Evolutionary conservation across 2,888 invertebrate genomes (phyloP).

Genomic region (Trimorus sp.): DNA sequence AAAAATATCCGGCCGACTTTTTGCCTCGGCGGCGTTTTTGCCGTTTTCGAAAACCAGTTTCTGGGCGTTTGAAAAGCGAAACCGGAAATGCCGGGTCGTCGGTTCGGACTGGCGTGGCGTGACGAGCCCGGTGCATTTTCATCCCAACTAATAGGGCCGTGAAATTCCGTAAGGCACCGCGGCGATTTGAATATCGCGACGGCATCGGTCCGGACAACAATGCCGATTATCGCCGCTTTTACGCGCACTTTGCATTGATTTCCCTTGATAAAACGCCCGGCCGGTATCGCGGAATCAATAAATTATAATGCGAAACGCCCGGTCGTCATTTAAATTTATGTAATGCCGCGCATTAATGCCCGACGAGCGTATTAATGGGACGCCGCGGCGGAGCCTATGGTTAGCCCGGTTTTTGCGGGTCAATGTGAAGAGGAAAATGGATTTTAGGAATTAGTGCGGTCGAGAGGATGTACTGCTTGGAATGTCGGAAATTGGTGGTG

Average conservation of each 20-base stretch:
- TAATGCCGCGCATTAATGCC: constrained; percentile 36
- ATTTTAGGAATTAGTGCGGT: no score
- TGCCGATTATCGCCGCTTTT: constrained; percentile 21
- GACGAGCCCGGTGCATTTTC: background rate
- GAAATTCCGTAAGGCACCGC: background rate
- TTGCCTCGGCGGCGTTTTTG: constrained; percentile 11
- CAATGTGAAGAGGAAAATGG: background rate
- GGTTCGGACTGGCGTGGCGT: no score
- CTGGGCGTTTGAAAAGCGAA: background rate
- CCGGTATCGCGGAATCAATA: constrained; percentile 31
- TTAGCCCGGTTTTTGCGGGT: constrained; percentile 24
- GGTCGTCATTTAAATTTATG: constrained; percentile 45
- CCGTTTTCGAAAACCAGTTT: constrained; percentile 34
- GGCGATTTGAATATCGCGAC: constrained; percentile 23
- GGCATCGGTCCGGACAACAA: constrained; percentile 19
- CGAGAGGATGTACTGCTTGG: no score
- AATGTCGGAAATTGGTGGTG: no score
- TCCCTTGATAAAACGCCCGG: constrained; percentile 23
- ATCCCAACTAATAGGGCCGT: background rate
- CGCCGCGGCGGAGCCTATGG: constrained; percentile 7
- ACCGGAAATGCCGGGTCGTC: constrained; percentile 7
- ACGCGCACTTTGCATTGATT: constrained; percentile 33
- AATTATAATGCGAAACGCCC: constrained; percentile 46
- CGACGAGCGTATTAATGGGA: constrained; percentile 30
- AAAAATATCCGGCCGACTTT: constrained; percentile 20